Evolutionary conservation across 2,113 vertebrate genomes (phyloP), one percentile per base, ranked within the genome.

Genomic region (Muscicapa adusta): DNA sequence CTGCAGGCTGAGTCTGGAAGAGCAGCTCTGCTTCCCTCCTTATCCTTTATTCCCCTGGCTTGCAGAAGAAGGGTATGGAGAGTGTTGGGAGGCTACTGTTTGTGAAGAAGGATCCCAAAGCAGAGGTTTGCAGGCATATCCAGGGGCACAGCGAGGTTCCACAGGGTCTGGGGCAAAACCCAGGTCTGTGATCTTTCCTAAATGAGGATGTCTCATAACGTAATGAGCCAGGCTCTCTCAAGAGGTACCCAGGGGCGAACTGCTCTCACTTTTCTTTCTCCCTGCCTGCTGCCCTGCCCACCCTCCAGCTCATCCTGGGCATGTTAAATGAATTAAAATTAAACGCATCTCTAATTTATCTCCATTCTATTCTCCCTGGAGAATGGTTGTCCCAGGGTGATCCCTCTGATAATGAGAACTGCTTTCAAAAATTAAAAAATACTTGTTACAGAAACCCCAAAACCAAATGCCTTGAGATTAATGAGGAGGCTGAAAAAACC

Each of bases 301-400:
- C 81, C 88, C 70, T 94, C 57, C 81, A 93, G 83, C 79, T 95
- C 88, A 95, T 91, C 76, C 79, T 92, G 76, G 75, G 94, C 88
- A 86, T 20, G 88, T 91, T 84, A 94, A 91, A 51, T 60, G 75
- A 93, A 91, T 94, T 95, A 90, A 91, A 94, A 96, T 94, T 83
- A 93, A 93, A 88, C 1, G 31, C 68, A 88, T 93, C 67, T 74
- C 90, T 96, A 90, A 94, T 96, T 96, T 93, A 94, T 93, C 88
- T 92, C 82, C 38, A 38, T 94, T 91, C 76, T 72, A 0, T 92
- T 92, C 85, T 91, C 94, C 90, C 93, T 50, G 83, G 71, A 96
- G 94, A 97, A 88, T 45, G 85, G 58, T 80, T 96, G 87, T 95
- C 91, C 94, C 78, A 88, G 89, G 79, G 92, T 80, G 88, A 96